phyloP scores from a whole-genome alignment of 2,113 vertebrate species.

The Porphyrio hochstetteri region DNA sequence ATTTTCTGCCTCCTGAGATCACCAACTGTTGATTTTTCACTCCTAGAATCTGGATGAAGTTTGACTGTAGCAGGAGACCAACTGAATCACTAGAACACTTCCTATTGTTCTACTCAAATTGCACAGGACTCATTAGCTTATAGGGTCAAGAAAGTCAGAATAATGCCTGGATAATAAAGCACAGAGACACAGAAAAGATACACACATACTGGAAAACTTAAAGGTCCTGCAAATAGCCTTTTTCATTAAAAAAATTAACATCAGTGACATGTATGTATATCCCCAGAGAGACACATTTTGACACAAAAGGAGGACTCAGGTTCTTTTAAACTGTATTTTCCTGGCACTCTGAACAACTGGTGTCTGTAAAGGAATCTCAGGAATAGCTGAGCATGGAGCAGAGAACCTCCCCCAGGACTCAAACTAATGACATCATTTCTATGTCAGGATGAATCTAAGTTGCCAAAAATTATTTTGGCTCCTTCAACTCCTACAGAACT shows the following conservation, averaged over 20 bases:
- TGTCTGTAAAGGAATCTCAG: neutral
- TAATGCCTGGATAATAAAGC: neutral
- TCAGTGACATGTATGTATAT: neutral
- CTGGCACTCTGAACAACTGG: neutral
- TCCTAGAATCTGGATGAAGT: neutral
- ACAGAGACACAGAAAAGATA: neutral
- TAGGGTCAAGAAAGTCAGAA: neutral
- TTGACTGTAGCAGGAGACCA: neutral
- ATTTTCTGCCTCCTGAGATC: neutral
- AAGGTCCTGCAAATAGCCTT: neutral
- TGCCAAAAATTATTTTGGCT: slow-evolving; percentile 12
- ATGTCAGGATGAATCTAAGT: neutral
- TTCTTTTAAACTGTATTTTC: neutral
- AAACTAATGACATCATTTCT: neutral
- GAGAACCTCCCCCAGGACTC: neutral
- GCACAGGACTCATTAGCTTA: neutral
- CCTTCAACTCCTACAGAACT: neutral
- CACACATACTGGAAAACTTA: neutral
- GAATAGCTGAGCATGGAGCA: neutral
- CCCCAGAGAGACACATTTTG: neutral
- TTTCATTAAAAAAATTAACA: neutral
- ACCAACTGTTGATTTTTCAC: neutral
- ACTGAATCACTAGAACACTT: neutral
- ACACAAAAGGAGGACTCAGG: neutral
- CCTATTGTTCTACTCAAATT: neutral